Conservation (phyloP, 2,888 invertebrate genomes). For the Scrobipalpa atriplicella region DNA sequence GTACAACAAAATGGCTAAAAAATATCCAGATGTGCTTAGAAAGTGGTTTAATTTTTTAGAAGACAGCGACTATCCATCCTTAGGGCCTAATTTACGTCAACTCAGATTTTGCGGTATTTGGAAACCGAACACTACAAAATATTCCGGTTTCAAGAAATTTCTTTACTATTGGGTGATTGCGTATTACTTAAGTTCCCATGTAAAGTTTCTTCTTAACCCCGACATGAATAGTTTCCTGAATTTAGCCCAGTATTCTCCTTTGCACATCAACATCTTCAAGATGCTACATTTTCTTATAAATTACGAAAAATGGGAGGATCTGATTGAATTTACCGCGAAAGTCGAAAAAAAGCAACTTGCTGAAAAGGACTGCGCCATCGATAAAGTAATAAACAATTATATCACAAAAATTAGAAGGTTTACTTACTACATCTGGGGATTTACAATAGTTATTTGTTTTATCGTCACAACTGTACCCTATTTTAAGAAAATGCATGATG, state of each 20-base stretch:
- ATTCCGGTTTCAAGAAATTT: background rate
- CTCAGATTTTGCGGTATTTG: background rate
- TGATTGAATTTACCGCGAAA: background rate
- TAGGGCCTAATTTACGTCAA: background rate
- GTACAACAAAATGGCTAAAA: background rate
- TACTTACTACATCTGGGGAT: conserved; percentile 56
- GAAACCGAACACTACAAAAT: background rate
- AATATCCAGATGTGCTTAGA: background rate
- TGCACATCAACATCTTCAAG: background rate
- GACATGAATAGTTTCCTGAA: background rate
- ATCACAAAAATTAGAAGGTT: conserved; percentile 52
- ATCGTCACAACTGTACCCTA: conserved; percentile 60
- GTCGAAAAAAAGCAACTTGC: conserved; percentile 40
- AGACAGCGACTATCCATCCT: background rate
- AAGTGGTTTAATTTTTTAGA: background rate
- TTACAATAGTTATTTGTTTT: conserved; percentile 51
- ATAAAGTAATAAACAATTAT: conserved; percentile 47
- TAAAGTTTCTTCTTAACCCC: background rate
- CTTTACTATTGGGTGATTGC: background rate
- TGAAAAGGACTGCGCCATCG: conserved; percentile 39
- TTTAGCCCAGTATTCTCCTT: background rate
- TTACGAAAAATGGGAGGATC: background rate
- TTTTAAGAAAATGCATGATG: conserved; percentile 50
- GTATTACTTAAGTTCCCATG: background rate
- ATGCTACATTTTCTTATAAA: background rate